Evolutionary conservation across 2,888 invertebrate species (phyloP).

Genomic region (Melanchra persicariae): DNA sequence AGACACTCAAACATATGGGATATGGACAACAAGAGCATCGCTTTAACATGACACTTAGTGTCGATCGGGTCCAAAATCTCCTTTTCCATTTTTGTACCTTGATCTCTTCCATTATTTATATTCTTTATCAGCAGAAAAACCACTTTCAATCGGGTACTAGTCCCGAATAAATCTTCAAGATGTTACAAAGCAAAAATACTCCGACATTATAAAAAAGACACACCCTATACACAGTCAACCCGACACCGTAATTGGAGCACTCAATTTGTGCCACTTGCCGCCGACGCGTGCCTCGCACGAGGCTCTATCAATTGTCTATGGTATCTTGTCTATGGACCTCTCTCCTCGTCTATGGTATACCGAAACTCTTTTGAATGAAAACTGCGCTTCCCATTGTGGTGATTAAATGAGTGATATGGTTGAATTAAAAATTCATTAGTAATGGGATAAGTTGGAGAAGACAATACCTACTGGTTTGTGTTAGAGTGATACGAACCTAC

Average conservation of each 20-base stretch:
- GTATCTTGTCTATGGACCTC: constrained; percentile 69
- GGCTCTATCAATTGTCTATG: constrained; percentile 84
- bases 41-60: too few relatives aligned
- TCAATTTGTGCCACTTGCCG: constrained; percentile 88
- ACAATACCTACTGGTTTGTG: too few relatives aligned
- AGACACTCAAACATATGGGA: too few relatives aligned
- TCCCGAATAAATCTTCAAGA: too few relatives aligned
- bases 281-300: constrained; percentile 79
- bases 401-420: constrained; percentile 38
- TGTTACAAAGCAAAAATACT: too few relatives aligned
- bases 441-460: not conserved
- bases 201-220: constrained; percentile 9
- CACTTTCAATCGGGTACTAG: too few relatives aligned
- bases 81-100: too few relatives aligned
- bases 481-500: too few relatives aligned
- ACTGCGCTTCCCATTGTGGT: constrained; percentile 37
- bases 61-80: too few relatives aligned
- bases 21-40: too few relatives aligned
- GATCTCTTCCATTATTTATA: too few relatives aligned
- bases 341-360: constrained; percentile 67
- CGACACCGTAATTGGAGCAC: constrained; percentile 90
- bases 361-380: constrained; percentile 58
- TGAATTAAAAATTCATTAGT: constrained; percentile 60
- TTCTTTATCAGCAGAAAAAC: too few relatives aligned
- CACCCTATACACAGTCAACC: constrained; percentile 75